These are phyloP conservation scores for Dermatemys mawii DNA, from an alignment of 2,113 vertebrate genomes.

Conservation along the genomic window DNA sequence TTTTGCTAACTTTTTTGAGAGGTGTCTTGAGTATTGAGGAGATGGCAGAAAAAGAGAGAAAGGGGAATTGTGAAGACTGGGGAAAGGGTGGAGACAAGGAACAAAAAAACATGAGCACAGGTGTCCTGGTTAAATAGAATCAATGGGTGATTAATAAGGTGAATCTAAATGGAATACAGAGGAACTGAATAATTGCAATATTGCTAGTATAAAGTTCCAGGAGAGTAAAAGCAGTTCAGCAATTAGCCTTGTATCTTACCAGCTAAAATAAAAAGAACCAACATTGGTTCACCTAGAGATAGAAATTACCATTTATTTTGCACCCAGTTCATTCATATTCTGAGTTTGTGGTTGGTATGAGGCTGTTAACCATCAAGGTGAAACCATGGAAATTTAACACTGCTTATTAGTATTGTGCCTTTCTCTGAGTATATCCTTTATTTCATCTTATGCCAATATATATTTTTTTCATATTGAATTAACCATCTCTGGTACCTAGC, in stretches of 20 bases:
- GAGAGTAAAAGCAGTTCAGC: slow-evolving; percentile 31
- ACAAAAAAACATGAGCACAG: slow-evolving; percentile 1
- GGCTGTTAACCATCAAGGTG: slow-evolving; percentile 8
- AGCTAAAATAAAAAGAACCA: slow-evolving; percentile 25
- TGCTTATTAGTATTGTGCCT: background rate
- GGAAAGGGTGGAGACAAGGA: slow-evolving; percentile 10
- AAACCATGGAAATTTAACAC: background rate
- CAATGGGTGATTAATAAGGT: slow-evolving; percentile 53
- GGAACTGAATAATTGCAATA: slow-evolving; percentile 49
- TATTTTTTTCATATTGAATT: background rate
- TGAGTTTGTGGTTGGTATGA: background rate
- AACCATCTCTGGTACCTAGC: background rate
- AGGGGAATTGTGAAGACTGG: background rate
- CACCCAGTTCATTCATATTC: background rate
- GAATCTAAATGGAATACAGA: slow-evolving; percentile 47
- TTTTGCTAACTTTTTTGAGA: background rate
- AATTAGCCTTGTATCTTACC: slow-evolving; percentile 36
- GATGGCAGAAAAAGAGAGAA: background rate
- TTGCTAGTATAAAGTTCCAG: slow-evolving; percentile 29
- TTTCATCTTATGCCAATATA: background rate
- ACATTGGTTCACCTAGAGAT: slow-evolving; percentile 27
- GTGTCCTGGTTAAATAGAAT: slow-evolving; percentile 38
- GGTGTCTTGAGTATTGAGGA: background rate
- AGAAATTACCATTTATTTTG: slow-evolving; percentile 26
- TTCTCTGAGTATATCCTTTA: background rate